Evolutionary conservation across 2,113 vertebrate genomes (phyloP).

Genomic region (Corythoichthys haematopterus): DNA sequence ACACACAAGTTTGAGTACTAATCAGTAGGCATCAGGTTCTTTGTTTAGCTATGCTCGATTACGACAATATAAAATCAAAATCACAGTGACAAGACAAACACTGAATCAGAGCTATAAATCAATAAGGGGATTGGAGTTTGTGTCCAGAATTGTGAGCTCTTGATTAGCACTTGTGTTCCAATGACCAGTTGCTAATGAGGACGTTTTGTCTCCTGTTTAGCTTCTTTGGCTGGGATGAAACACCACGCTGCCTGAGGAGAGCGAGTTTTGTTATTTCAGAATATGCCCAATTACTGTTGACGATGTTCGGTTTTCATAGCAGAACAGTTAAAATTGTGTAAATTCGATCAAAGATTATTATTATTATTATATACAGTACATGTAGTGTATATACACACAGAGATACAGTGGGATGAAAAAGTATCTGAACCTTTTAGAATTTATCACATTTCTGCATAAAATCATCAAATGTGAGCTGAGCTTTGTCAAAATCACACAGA

Average conservation of each 20-base stretch:
- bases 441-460: no score
- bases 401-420: no score
- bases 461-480: no score
- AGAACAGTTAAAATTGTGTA: no score
- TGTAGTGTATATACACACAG: no score
- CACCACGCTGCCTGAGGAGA: slow-evolving; percentile 33
- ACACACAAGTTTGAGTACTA: slow-evolving; percentile 20
- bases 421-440: no score
- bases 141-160: slow-evolving; percentile 66
- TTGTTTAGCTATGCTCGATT: slow-evolving; percentile 25
- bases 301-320: not conserved
- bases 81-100: slow-evolving; percentile 57
- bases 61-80: slow-evolving; percentile 41
- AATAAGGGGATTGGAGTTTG: slow-evolving; percentile 53
- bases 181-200: slow-evolving; percentile 17
- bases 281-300: not conserved
- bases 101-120: slow-evolving; percentile 59
- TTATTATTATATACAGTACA: no score
- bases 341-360: no score
- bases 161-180: slow-evolving; percentile 41
- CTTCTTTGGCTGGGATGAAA: slow-evolving; percentile 36
- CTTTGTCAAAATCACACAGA: no score
- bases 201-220: slow-evolving; percentile 4
- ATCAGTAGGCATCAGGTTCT: slow-evolving; percentile 56
- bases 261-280: not conserved